Base-by-base conservation (phyloP, 2,888 invertebrate genomes). In the Oithona nana region DNA sequence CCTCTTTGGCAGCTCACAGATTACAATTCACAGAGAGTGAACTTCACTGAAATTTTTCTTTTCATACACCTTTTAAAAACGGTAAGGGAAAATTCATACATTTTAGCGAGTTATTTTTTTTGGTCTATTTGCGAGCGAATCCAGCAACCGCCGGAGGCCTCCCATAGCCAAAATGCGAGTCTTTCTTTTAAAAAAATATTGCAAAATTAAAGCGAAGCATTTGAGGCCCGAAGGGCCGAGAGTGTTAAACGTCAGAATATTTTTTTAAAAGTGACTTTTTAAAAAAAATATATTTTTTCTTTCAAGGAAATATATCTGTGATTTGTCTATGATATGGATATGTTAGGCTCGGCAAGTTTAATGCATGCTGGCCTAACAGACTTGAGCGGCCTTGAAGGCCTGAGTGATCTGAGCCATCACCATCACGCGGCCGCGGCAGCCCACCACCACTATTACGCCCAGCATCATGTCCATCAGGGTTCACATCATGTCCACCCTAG, bases 291-390 rank as follows among this genome's bases (percentile, higher is more conserved):
- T 16, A 39, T 39, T 39, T 39, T 39, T 39, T 39, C 6, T 39
- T 39, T 39, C 39, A 39, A 16, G 39, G 16, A 39, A 39, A 39
- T n/a, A n/a, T n/a, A n/a, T n/a, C 8, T 54, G 54, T 24, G 54
- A 54, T 54, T 54, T 26, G 26, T 3, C 22, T 16, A 16, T 20
- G 26, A 24, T 20, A 59, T 59, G 59, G 59, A 59, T 59, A 59
- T 59, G 59, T 28, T 59, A 11, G 59, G 59, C 16, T 31, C 59
- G 11, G 59, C 59, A 24, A 49, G 59, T 24, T 29, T 59, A 6
- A 50, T 59, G 16, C 59, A 59, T 59, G 59, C 59, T 39, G 59
- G 57, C 30, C 26, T 54, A 13, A 24, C 54, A 16, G 54, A 54
- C 6, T 26, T 54, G 24, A 54, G 24, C 3, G 54, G 54, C 13